phyloP scores from a whole-genome alignment of 2,113 vertebrate species.

The Tragelaphus imberbis region DNA sequence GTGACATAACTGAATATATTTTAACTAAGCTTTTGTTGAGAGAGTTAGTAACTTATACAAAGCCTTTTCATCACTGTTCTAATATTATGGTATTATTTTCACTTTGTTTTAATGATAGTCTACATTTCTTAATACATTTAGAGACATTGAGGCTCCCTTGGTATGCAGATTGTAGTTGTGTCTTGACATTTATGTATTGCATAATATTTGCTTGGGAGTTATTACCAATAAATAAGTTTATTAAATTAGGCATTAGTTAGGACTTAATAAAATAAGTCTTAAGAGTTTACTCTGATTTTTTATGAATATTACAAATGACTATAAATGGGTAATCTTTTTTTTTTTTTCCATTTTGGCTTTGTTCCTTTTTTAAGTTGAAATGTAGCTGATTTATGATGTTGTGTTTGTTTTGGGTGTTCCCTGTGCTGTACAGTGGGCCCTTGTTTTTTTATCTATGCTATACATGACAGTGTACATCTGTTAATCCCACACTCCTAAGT shows the following conservation, averaged over 20 bases:
- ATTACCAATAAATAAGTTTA: conserved; percentile 18
- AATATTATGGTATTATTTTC: not conserved
- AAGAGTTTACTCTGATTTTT: not conserved
- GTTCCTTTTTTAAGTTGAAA: not conserved
- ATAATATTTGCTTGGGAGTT: not conserved
- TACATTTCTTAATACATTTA: not conserved
- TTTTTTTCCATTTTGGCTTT: not conserved
- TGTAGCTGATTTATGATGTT: not conserved
- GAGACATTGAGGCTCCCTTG: not conserved
- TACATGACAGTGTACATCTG: too few species aligned
- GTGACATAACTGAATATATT: not conserved
- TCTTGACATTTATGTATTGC: not conserved
- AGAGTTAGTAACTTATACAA: not conserved
- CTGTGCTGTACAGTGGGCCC: not conserved
- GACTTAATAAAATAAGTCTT: not conserved
- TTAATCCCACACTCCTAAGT: not conserved
- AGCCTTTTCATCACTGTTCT: not conserved
- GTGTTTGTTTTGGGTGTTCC: not conserved
- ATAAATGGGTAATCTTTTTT: not conserved
- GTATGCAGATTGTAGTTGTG: not conserved
- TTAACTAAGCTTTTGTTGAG: not conserved
- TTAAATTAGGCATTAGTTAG: not conserved
- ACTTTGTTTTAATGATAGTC: not conserved
- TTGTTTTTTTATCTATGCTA: not conserved
- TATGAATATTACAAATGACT: not conserved